phyloP scores from a whole-genome alignment of 1,140 invertebrate species.

The Tetramorium parvispinum region DNA sequence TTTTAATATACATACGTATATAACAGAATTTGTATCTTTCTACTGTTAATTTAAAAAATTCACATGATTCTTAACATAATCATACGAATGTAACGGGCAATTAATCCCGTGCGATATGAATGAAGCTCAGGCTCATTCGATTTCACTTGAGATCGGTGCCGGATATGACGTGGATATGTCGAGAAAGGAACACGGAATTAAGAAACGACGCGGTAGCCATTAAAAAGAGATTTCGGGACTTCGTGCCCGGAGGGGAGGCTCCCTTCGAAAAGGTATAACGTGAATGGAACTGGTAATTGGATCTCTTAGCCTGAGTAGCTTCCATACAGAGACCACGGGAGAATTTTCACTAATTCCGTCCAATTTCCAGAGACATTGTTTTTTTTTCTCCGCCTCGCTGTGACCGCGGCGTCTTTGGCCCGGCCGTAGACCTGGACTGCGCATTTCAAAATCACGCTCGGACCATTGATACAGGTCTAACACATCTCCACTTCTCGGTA shows the following conservation, averaged over 20 bases:
- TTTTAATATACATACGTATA: background rate
- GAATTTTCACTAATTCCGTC: slow-evolving; percentile 81
- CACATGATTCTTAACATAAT: background rate
- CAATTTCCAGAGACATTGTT: slow-evolving; percentile 81
- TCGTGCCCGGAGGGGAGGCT: slow-evolving; percentile 63
- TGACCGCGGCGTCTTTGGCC: slow-evolving; percentile 25
- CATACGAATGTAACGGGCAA: background rate
- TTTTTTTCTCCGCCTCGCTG: slow-evolving; percentile 60
- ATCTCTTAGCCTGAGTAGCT: slow-evolving; percentile 56
- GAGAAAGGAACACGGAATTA: slow-evolving; percentile 73
- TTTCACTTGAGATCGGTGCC: slow-evolving; percentile 70
- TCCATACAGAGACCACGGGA: slow-evolving; percentile 68
- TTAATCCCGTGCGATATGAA: slow-evolving; percentile 32
- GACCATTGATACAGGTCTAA: slow-evolving; percentile 9
- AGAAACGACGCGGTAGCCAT: slow-evolving; percentile 71
- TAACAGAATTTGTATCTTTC: background rate
- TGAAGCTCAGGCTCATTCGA: slow-evolving; percentile 47
- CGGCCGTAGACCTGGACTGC: background rate
- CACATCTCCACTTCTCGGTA: background rate
- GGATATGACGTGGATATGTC: slow-evolving; percentile 78
- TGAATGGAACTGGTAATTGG: slow-evolving; percentile 81
- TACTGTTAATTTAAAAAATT: background rate
- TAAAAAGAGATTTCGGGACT: slow-evolving; percentile 83
- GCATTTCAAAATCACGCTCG: slow-evolving; percentile 4
- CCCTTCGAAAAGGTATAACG: slow-evolving; percentile 64